Base-by-base conservation (phyloP, 2,113 vertebrate genomes). In the Peromyscus leucopus region DNA sequence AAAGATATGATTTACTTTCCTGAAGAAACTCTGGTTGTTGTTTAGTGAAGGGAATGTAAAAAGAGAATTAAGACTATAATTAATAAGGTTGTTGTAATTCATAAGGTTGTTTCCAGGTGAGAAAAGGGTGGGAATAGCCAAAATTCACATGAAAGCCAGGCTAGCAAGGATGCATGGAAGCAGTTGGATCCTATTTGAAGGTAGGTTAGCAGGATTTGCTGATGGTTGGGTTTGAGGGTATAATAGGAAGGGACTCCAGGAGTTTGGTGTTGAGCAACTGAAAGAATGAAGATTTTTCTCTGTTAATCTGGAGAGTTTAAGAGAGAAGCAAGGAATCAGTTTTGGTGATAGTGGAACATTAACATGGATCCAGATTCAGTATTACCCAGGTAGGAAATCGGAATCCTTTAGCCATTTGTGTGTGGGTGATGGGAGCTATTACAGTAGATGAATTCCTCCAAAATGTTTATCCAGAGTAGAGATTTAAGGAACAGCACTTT, bases 201-300 rank as follows among this genome's bases (percentile, higher is more conserved):
- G 22, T 39, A 79, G 51, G 75, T 48, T 79, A 79, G 71, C 57
- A 89, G 46, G 65, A 79, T 86, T 94, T 85, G 65, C 72, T 86
- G 61, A 69, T 94, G 72, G 72, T 26, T 85, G n/a, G 7, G 2
- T 79, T 85, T 85, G 71, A 89, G 57, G 10, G 12, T 85, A 7
- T 74, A 21, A 89, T 91, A n/a, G n/a, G 39, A 85, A 72, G 28
- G n/a, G 55, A 67, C 31, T 93, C 61, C 5, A 80, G 90, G 65
- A 93, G 46, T 71, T 69, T 88, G 36, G 19, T 31, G n/a, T 63
- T 51, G 46, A 88, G 59, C 21, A 91, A 69, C 75, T 88, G 11
- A 11, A 87, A 91, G 46, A 93, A 85, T 65, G 19, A 89, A 33
- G 84, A 65, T 28, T 79, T 79, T n/a, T 36, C 55, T 97, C 88